A percentile compares a stretch with the other conserved stretches of the same genome.
Conservation (phyloP, 2,888 invertebrate genomes). For the Ichneumon xanthorius region DNA sequence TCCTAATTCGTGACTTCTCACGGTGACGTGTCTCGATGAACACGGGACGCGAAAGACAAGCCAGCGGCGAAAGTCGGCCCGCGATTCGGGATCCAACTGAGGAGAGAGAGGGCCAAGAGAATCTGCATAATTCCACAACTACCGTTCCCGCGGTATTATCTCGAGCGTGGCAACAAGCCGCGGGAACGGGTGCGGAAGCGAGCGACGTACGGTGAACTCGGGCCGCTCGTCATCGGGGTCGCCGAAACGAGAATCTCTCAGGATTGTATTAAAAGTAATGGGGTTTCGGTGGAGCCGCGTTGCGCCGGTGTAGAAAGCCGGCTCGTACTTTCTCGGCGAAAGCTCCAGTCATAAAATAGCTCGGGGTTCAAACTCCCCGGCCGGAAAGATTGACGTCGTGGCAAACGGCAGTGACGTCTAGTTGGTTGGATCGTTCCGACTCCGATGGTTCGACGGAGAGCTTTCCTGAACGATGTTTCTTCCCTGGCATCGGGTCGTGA, state of each 20-base stretch:
- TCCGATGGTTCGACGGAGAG: not conserved
- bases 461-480: not conserved
- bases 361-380: not conserved
- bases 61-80: not conserved
- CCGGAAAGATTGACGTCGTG: not conserved
- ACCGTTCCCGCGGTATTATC: conserved; percentile 1
- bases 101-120: not conserved
- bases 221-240: conserved; percentile 7
- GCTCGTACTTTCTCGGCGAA: conserved; percentile 1
- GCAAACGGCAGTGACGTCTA: not conserved
- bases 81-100: not conserved
- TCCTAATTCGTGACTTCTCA: too few species aligned
- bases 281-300: conserved; percentile 8
- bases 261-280: conserved; percentile 18
- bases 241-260: conserved; percentile 16
- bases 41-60: not conserved
- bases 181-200: not conserved
- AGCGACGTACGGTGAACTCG: conserved; percentile 10
- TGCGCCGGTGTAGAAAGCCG: not conserved
- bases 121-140: conserved; percentile 1
- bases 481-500: not conserved
- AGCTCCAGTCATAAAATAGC: conserved; percentile 4
- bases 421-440: too few species aligned
- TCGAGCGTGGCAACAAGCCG: not conserved
- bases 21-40: too few species aligned